These are phyloP conservation scores for Pristiophorus japonicus DNA, from an alignment of 2,113 vertebrate genomes.

Conservation along the genomic window DNA sequence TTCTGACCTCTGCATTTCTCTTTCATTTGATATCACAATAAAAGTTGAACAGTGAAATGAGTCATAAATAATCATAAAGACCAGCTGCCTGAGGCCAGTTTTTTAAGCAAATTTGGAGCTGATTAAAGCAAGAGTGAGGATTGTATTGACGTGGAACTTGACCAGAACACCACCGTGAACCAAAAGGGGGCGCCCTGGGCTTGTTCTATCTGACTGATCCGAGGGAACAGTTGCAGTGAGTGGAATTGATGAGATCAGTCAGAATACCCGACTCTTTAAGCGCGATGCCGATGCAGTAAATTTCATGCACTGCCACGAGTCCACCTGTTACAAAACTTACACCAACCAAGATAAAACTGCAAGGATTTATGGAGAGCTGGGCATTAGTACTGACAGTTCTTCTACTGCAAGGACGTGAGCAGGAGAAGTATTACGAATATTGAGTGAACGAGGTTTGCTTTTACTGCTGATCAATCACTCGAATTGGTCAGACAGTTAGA, in stretches of 20 bases:
- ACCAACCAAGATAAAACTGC: not conserved
- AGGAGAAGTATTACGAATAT: not conserved
- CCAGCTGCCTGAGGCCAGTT: not conserved
- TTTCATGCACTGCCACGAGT: not conserved
- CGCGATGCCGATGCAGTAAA: not conserved
- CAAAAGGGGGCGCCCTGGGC: slow-evolving; percentile 1
- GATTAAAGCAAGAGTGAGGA: not conserved
- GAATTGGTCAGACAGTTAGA: not conserved
- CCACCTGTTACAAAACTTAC: not conserved
- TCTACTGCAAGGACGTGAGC: not conserved
- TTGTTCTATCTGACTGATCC: not conserved
- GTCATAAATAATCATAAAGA: not conserved
- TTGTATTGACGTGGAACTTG: not conserved
- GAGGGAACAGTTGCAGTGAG: not conserved
- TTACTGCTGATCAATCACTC: not conserved
- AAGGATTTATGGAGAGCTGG: not conserved
- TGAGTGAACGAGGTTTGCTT: not conserved
- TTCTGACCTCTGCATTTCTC: not conserved
- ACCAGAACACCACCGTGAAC: not conserved
- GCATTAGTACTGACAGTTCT: not conserved
- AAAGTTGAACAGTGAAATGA: not conserved
- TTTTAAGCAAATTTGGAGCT: not conserved
- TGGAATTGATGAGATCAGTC: not conserved
- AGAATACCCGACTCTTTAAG: not conserved
- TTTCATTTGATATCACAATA: not conserved